phyloP scores from a whole-genome alignment of 2,113 vertebrate genomes.

The Cochlearius cochlearius region DNA sequence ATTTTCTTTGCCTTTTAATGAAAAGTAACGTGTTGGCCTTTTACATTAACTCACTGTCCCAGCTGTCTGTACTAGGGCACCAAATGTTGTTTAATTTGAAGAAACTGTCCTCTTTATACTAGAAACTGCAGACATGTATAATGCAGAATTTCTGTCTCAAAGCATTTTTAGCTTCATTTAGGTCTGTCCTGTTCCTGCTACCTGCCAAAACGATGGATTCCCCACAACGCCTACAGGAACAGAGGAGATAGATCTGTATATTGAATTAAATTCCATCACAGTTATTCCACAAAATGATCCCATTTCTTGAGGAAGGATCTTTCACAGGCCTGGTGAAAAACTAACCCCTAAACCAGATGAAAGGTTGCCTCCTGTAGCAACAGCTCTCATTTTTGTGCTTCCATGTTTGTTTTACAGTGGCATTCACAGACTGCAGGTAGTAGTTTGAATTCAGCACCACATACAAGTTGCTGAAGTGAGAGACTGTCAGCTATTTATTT shows the following conservation, averaged over 20 bases:
- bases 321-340: not conserved
- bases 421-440: not conserved
- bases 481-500: slow-evolving; percentile 47
- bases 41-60: not conserved
- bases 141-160: not conserved
- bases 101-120: not conserved
- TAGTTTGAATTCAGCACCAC: not conserved
- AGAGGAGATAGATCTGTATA: not conserved
- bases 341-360: not conserved
- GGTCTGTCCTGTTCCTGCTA: not conserved
- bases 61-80: not conserved
- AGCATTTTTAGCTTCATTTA: not conserved
- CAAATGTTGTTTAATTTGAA: not conserved
- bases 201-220: not conserved
- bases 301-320: not conserved
- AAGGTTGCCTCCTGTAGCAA: not conserved
- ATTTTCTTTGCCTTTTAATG: not conserved
- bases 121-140: not conserved
- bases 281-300: not conserved
- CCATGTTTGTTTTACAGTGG: not conserved
- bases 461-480: slow-evolving; percentile 31
- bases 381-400: not conserved
- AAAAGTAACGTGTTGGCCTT: not conserved
- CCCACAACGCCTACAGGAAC: not conserved
- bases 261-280: not conserved